These are phyloP conservation scores for Drosophila equinoxialis DNA, from an alignment of 1,140 invertebrate genomes.

Conservation along the genomic window DNA sequence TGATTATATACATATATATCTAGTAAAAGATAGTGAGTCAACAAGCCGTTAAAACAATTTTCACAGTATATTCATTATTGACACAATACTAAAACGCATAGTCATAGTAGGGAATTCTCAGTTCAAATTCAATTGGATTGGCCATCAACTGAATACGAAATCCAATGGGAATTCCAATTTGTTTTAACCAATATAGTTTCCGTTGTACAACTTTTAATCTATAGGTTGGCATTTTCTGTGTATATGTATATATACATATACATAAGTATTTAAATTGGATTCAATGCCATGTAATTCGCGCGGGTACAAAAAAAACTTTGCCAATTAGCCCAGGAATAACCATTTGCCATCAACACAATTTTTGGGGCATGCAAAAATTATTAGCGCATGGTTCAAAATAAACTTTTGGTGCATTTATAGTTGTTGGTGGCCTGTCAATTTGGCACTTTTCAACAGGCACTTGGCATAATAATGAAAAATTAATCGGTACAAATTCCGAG, in stretches of 20 bases:
- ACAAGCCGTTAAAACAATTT: no score
- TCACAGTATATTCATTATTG: no score
- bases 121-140: conserved; percentile 1
- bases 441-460: conserved; percentile 46
- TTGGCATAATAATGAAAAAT: conserved; percentile 72
- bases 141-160: background rate
- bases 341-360: conserved; percentile 31
- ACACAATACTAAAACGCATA: background rate
- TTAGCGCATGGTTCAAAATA: conserved; percentile 27
- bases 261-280: background rate
- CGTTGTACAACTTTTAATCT: background rate
- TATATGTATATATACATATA: no score
- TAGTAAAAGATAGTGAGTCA: no score
- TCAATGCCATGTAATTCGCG: background rate
- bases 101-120: background rate
- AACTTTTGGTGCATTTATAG: conserved; percentile 17
- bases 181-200: background rate
- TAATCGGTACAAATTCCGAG: conserved; percentile 58
- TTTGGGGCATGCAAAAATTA: conserved; percentile 46
- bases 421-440: conserved; percentile 36
- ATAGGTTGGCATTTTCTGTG: background rate
- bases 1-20: no score
- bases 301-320: background rate
- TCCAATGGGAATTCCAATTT: background rate
- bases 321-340: conserved; percentile 13